phyloP scores from a whole-genome alignment of 2,888 invertebrate species.

The Leistus spinibarbis region DNA sequence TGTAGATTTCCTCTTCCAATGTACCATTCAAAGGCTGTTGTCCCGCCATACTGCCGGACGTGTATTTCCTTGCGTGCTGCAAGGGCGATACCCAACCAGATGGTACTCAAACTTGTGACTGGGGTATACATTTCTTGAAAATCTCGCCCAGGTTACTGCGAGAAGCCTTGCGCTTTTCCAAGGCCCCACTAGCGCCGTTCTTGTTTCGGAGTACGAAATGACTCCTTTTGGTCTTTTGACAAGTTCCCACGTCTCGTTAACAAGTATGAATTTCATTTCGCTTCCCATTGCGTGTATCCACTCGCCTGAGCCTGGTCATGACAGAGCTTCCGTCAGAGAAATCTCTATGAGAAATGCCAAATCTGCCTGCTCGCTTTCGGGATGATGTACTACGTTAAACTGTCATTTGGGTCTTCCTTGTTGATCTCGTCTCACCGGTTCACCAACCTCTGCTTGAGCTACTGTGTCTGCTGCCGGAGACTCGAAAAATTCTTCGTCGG shows the following conservation, averaged over 20 bases:
- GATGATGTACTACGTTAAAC: background rate
- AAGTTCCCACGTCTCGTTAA: background rate
- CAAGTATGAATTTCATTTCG: background rate
- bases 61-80: conserved; percentile 21
- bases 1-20: conserved; percentile 10
- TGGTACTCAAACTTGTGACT: conserved; percentile 36
- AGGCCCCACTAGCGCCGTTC: background rate
- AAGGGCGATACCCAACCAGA: conserved; percentile 38
- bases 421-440: background rate
- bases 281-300: background rate
- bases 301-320: background rate
- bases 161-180: conserved; percentile 38
- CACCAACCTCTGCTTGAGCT: background rate
- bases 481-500: background rate
- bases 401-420: background rate
- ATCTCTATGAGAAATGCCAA: background rate
- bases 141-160: conserved; percentile 38
- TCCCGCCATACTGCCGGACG: conserved; percentile 20
- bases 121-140: conserved; percentile 39
- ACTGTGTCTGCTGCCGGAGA: background rate
- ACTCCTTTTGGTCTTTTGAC: background rate
- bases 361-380: background rate
- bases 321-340: background rate
- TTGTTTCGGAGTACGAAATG: background rate
- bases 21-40: background rate